These are phyloP conservation scores for Salvelinus fontinalis DNA, from an alignment of 2,113 vertebrate genomes.

Conservation along the genomic window DNA sequence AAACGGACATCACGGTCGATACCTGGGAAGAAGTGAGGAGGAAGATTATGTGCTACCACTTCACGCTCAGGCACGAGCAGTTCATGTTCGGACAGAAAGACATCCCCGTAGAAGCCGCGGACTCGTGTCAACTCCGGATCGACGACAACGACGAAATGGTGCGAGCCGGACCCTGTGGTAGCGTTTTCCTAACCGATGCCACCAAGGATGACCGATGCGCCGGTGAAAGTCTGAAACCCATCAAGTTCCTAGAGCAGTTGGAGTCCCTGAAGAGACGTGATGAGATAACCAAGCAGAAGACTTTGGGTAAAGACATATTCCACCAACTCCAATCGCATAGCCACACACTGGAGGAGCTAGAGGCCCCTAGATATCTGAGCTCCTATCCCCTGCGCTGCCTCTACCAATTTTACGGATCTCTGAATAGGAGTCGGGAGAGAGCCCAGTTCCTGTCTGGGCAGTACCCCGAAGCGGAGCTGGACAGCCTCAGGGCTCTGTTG, in stretches of 20 bases:
- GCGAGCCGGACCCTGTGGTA: not conserved
- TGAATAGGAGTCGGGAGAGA: not conserved
- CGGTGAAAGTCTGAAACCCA: not conserved
- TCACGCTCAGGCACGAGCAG: not conserved
- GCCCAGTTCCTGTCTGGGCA: not conserved
- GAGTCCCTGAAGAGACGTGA: not conserved
- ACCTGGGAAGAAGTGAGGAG: not conserved
- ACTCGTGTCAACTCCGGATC: not conserved
- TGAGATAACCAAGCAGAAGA: conserved; percentile 2
- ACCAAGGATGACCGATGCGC: not conserved
- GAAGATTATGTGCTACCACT: not conserved
- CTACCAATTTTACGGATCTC: not conserved
- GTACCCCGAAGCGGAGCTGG: not conserved
- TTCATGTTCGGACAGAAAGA: not conserved
- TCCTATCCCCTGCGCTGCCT: not conserved
- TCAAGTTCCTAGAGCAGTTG: not conserved
- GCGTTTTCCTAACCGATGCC: not conserved
- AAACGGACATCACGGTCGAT: not conserved
- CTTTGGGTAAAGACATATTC: not conserved
- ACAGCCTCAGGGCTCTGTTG: not conserved
- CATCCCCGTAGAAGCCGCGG: not conserved
- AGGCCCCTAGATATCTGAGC: not conserved
- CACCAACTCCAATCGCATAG: not conserved
- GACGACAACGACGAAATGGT: not conserved
- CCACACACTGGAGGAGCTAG: not conserved